Evolutionary conservation across 2,888 invertebrate genomes (phyloP).

Genomic region (Apamea monoglypha): DNA sequence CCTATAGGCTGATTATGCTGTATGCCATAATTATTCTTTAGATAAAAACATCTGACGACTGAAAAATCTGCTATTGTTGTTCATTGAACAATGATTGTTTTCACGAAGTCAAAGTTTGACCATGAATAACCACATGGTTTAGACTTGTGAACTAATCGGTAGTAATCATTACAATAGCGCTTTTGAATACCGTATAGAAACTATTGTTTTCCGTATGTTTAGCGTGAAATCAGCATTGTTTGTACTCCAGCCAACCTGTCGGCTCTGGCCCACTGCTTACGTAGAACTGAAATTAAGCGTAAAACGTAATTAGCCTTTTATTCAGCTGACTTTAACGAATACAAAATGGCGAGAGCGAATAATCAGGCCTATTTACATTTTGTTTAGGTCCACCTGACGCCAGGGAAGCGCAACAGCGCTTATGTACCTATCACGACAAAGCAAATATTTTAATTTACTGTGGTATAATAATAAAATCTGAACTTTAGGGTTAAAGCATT

Average conservation of each 20-base stretch:
- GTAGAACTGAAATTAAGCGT: constrained; percentile 73
- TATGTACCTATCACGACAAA: constrained; percentile 66
- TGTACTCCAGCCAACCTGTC: background rate
- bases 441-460: constrained; percentile 70
- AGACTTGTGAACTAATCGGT: background rate
- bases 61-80: background rate
- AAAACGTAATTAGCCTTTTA: constrained; percentile 75
- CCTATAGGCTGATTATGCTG: too few relatives aligned
- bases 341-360: constrained; percentile 80
- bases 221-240: constrained; percentile 12
- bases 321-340: constrained; percentile 80
- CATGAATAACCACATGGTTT: background rate
- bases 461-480: constrained; percentile 60
- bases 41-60: background rate
- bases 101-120: background rate
- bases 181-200: constrained; percentile 6
- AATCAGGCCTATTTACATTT: constrained; percentile 84
- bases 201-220: background rate
- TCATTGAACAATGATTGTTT: background rate
- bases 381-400: constrained; percentile 82
- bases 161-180: constrained; percentile 3
- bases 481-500: constrained; percentile 31
- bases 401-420: constrained; percentile 64
- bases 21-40: background rate
- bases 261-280: constrained; percentile 52